These are phyloP conservation scores for Brachionus rubens DNA, from an alignment of 1,140 invertebrate genomes.

Conservation along the genomic window DNA sequence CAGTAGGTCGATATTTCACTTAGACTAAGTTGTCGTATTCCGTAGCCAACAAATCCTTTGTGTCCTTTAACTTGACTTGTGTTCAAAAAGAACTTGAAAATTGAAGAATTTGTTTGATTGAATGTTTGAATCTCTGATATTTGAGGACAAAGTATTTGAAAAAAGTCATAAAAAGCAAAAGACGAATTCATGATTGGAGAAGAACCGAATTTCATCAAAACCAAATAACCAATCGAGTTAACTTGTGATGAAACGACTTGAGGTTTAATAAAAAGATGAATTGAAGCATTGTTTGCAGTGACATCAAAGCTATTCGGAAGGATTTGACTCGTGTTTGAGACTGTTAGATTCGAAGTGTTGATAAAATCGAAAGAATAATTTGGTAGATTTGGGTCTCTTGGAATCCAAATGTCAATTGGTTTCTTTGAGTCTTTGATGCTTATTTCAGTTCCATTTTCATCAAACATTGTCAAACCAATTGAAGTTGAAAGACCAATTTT, in stretches of 20 bases:
- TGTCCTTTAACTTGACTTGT: neutral
- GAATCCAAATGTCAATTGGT: slow-evolving; percentile 17
- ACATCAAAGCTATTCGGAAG: slow-evolving; percentile 5
- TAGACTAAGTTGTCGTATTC: neutral
- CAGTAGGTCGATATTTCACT: neutral
- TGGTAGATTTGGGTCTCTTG: neutral
- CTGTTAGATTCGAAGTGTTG: neutral
- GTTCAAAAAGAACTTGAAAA: slow-evolving; percentile 9
- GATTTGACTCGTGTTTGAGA: neutral
- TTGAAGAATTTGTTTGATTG: neutral
- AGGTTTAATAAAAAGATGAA: slow-evolving; percentile 23
- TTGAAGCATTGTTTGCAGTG: neutral
- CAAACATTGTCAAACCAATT: neutral
- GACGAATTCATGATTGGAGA: neutral
- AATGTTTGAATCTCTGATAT: neutral
- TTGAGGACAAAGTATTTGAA: slow-evolving; percentile 12
- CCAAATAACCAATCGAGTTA: neutral
- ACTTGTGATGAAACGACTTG: neutral
- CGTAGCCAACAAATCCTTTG: no score
- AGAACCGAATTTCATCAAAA: neutral
- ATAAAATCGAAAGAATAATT: neutral
- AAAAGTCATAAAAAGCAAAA: neutral
- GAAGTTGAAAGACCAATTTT: slow-evolving; percentile 15
- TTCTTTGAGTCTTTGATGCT: neutral
- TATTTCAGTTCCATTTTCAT: slow-evolving; percentile 22